Evolutionary conservation across 2,888 invertebrate genomes (phyloP).

Genomic region (Diogma glabrata): DNA sequence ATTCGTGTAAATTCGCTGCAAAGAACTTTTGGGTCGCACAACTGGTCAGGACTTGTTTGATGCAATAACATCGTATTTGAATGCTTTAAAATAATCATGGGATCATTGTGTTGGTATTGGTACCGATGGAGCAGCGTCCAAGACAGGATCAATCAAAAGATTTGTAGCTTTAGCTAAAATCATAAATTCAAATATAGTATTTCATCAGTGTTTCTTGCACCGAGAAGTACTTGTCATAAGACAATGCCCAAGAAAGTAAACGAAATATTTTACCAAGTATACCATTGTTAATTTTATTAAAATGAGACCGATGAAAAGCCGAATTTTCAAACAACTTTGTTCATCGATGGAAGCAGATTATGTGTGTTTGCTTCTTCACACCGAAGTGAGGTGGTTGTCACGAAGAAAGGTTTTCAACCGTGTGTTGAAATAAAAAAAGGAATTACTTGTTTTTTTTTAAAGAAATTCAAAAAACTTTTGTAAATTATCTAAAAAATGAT

Average conservation of each 20-base stretch:
- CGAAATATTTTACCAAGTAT: neutral
- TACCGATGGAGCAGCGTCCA: neutral
- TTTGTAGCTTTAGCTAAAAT: neutral
- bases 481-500: neutral
- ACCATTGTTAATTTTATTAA: neutral
- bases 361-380: neutral
- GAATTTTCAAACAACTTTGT: neutral
- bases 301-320: neutral
- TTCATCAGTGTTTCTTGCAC: neutral
- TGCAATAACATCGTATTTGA: neutral
- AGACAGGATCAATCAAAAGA: neutral
- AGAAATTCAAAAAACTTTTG: neutral
- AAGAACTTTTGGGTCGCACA: neutral
- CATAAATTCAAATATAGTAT: neutral
- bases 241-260: neutral
- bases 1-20: too few species aligned
- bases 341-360: neutral
- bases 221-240: neutral
- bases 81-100: neutral
- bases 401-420: neutral
- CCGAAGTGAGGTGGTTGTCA: neutral
- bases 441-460: neutral
- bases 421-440: neutral
- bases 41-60: neutral
- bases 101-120: neutral